Percentiles rank a stretch among this genome's conserved stretches.
Conservation (phyloP, 2,113 vertebrate species). For the Peucedramus taeniatus region DNA sequence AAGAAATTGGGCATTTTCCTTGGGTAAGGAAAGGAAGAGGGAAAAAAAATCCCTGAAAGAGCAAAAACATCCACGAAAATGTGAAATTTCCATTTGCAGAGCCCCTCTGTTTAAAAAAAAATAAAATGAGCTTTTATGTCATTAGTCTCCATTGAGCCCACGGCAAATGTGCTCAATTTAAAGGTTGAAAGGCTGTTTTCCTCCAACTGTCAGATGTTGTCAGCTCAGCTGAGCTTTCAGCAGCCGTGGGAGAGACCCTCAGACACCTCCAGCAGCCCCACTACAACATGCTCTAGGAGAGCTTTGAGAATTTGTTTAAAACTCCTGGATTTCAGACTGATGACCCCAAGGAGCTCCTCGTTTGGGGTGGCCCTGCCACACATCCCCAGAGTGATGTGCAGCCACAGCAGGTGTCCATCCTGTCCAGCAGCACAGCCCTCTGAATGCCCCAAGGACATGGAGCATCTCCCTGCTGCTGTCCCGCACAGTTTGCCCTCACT, state of each 20-base stretch:
- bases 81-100: background rate
- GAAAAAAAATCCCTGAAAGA: background rate
- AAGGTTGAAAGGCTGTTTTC: background rate
- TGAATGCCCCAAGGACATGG: background rate
- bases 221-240: background rate
- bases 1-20: background rate
- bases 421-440: background rate
- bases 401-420: background rate
- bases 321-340: background rate
- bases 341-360: background rate
- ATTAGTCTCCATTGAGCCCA: background rate
- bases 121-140: background rate
- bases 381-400: background rate
- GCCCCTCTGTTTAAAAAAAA: background rate
- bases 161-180: background rate
- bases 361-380: background rate
- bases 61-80: background rate
- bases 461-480: background rate
- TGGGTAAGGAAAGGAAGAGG: background rate
- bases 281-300: background rate
- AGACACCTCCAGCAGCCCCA: fast-evolving
- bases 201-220: background rate
- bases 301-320: background rate
- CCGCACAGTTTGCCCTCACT: background rate
- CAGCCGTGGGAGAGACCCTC: background rate